Evolutionary conservation across 2,888 invertebrate species (phyloP).

Genomic region (Apamea epomidion): DNA sequence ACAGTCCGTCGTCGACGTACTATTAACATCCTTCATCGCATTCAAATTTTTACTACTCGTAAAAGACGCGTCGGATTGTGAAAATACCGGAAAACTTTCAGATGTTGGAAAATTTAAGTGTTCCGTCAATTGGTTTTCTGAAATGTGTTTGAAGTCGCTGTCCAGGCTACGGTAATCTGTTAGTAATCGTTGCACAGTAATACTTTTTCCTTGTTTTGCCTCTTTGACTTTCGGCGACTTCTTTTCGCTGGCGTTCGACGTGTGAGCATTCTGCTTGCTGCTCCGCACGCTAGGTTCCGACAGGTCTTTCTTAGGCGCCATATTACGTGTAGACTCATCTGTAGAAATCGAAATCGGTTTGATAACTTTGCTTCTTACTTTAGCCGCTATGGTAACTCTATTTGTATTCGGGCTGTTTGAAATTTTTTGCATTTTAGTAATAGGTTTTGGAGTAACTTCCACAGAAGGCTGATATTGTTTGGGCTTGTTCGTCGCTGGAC

Average conservation of each 20-base stretch:
- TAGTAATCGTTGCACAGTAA: slow-evolving; percentile 75
- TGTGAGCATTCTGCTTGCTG: not conserved
- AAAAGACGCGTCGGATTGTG: slow-evolving; percentile 56
- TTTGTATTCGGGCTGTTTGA: slow-evolving; percentile 68
- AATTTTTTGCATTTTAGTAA: slow-evolving; percentile 78
- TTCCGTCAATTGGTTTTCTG: slow-evolving; percentile 63
- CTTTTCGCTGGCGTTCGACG: slow-evolving; percentile 11
- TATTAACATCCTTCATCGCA: slow-evolving; percentile 38
- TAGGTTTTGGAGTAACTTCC: slow-evolving; percentile 81
- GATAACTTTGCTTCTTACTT: not conserved
- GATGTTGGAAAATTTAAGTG: slow-evolving; percentile 51
- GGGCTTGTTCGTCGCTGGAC: slow-evolving; percentile 67
- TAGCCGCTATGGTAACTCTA: not conserved
- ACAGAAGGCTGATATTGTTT: slow-evolving; percentile 46
- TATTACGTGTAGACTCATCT: not conserved
- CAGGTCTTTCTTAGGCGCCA: slow-evolving; percentile 54
- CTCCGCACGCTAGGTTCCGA: not conserved
- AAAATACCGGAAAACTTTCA: slow-evolving; percentile 6
- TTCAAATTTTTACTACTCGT: slow-evolving; percentile 74
- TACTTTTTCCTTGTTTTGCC: slow-evolving; percentile 49
- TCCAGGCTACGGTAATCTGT: slow-evolving; percentile 69
- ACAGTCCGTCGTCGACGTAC: not conserved
- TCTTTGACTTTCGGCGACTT: slow-evolving; percentile 52
- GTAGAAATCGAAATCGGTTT: not conserved
- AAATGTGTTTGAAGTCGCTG: slow-evolving; percentile 36